Percentiles rank a stretch among this genome's conserved stretches.
Evolutionary conservation across 2,797 vertebrate genomes (phyloP).

Genomic region (Ficedula albicollis): DNA sequence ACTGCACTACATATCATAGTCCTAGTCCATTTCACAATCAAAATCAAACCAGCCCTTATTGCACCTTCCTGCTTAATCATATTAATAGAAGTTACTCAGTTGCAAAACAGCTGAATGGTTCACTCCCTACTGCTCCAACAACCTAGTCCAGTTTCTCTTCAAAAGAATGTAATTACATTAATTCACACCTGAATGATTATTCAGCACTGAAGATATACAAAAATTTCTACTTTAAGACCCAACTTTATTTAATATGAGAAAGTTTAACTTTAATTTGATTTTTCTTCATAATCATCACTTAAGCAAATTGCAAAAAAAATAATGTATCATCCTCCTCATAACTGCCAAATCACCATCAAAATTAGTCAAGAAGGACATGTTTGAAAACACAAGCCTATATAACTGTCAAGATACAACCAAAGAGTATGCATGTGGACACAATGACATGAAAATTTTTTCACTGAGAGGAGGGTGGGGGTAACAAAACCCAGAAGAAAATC

Average conservation of each 20-base stretch:
- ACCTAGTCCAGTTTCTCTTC: background rate
- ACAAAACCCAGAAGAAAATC: background rate
- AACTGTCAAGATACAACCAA: background rate
- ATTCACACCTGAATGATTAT: background rate
- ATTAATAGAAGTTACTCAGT: background rate
- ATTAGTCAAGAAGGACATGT: background rate
- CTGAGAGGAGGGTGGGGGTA: background rate
- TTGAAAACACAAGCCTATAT: background rate
- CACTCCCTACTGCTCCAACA: background rate
- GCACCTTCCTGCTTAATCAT: background rate
- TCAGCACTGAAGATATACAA: background rate
- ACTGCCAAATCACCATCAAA: background rate
- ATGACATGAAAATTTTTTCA: conserved; percentile 3
- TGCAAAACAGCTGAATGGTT: background rate
- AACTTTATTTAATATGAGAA: background rate
- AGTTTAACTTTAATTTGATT: background rate
- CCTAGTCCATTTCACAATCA: background rate
- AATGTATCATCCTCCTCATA: background rate
- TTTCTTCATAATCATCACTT: background rate
- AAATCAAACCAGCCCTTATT: background rate
- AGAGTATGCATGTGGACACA: background rate
- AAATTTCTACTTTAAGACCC: background rate
- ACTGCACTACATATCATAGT: background rate
- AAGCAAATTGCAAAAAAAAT: background rate
- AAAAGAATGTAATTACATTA: background rate